Evolutionary conservation across 2,113 vertebrate species (phyloP), one percentile per base, ranked within the genome.

Genomic region (Eurystomus gularis): DNA sequence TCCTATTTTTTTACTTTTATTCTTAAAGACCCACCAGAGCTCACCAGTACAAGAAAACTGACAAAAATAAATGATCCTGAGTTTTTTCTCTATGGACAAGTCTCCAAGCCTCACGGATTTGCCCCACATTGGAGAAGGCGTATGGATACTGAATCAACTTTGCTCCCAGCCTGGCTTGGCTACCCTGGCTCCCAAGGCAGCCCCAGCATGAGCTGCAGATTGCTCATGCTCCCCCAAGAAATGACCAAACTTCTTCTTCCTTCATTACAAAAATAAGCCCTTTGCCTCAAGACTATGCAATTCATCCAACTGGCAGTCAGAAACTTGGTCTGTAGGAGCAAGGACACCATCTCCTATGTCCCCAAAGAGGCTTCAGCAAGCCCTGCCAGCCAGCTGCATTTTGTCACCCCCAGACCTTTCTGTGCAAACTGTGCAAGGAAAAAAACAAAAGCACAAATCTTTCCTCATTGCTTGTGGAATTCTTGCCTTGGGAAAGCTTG

Each of bases 381-480:
- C 44, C 19, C 55, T 42, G 37, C 17, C 61, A 52, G 18, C 0
- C 2, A 68, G 28, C n/a, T 82, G 39, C 28, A 17, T 61, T 46
- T 49, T 58, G 14, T 37, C 71, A 55, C 26, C 26, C 25, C 28
- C 37, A 57, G 60, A 44, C 31, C 6, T 35, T 64, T 49, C 62
- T 29, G 7, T 48, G 44, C 13, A 60, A 64, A 84, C 19, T 35
- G 21, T 2, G 19, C 2, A 1, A 52, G n/a, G 4, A 0, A 6
- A 35, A 26, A 58, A 49, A 3, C 39, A 42, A 42, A 3, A 39
- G 3, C 31, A 77, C 31, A 66, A 81, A 49, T 48, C 26, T 60
- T 88, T 55, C 18, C 80, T 49, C 5, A 1, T 39, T 66, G 8
- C 20, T n/a, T 39, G 5, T 49, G 68, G 11, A 40, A 54, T 11